Conservation (phyloP, 2,888 invertebrate species). For the Torymus aiolomorphi region DNA sequence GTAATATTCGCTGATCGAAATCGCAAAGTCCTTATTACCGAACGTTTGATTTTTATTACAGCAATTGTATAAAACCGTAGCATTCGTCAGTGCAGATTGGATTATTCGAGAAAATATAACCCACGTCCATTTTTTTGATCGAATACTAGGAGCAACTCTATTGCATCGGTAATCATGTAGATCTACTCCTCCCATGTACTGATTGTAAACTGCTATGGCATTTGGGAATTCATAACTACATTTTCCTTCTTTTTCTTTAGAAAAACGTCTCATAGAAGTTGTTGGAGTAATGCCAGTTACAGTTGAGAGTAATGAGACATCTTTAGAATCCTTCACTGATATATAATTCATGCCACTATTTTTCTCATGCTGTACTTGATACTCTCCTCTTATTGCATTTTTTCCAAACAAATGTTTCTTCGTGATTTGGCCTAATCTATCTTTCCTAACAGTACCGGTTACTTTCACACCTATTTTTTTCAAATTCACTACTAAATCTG, state of each 20-base stretch:
- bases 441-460: slow-evolving; percentile 17
- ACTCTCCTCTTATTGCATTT: slow-evolving; percentile 31
- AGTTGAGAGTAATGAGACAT: slow-evolving; percentile 26
- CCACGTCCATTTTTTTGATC: slow-evolving; percentile 4
- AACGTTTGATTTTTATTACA: background rate
- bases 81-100: background rate
- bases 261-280: background rate
- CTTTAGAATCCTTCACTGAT: slow-evolving; percentile 13
- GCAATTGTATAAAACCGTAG: background rate
- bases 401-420: slow-evolving; percentile 5
- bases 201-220: slow-evolving; percentile 4
- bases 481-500: slow-evolving; percentile 19
- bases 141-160: background rate
- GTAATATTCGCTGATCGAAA: too few relatives aligned
- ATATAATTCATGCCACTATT: slow-evolving; percentile 30
- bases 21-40: too few relatives aligned
- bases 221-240: too few relatives aligned
- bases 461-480: slow-evolving; percentile 33
- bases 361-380: slow-evolving; percentile 18
- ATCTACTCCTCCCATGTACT: slow-evolving; percentile 9
- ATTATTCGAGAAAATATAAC: background rate
- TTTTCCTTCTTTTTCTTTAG: slow-evolving; percentile 17
- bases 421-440: background rate
- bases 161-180: background rate
- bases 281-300: slow-evolving; percentile 31